Conservation (phyloP, 2,797 vertebrate genomes). For the Champsocephalus gunnari region DNA sequence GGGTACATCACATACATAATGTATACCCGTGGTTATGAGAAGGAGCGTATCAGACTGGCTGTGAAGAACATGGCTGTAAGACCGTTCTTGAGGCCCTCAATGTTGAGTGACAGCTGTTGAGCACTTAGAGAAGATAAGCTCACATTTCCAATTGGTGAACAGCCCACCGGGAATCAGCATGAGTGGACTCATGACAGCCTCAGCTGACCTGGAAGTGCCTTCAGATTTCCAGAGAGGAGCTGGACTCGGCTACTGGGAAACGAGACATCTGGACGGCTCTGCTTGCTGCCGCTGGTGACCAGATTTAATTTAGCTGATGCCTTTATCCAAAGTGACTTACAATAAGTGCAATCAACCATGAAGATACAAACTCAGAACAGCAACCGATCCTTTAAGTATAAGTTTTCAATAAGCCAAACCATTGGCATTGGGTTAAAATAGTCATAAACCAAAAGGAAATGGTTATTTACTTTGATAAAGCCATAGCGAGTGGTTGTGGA, state of each 20-base stretch:
- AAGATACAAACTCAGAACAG: no score
- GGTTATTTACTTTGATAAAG: slow-evolving; percentile 1
- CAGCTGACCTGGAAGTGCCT: slow-evolving; percentile 6
- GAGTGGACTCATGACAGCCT: slow-evolving; percentile 19
- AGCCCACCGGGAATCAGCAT: background rate
- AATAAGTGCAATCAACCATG: no score
- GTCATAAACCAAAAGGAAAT: background rate
- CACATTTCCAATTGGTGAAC: slow-evolving; percentile 9
- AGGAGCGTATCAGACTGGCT: background rate
- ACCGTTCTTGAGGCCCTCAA: background rate
- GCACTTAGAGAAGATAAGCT: background rate
- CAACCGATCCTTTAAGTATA: no score
- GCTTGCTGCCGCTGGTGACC: slow-evolving; percentile 31
- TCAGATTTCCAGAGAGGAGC: slow-evolving; percentile 32
- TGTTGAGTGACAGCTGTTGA: background rate
- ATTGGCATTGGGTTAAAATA: no score
- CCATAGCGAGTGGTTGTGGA: background rate
- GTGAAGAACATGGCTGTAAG: background rate
- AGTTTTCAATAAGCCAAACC: no score
- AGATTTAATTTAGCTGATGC: no score
- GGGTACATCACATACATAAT: background rate
- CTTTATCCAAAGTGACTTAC: no score
- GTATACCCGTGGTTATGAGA: background rate
- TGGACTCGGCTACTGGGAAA: slow-evolving; percentile 36
- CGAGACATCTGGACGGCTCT: slow-evolving; percentile 30